These are phyloP conservation scores for Pseudochirops corinnae DNA, from an alignment of 2,797 vertebrate species.

Conservation along the genomic window DNA sequence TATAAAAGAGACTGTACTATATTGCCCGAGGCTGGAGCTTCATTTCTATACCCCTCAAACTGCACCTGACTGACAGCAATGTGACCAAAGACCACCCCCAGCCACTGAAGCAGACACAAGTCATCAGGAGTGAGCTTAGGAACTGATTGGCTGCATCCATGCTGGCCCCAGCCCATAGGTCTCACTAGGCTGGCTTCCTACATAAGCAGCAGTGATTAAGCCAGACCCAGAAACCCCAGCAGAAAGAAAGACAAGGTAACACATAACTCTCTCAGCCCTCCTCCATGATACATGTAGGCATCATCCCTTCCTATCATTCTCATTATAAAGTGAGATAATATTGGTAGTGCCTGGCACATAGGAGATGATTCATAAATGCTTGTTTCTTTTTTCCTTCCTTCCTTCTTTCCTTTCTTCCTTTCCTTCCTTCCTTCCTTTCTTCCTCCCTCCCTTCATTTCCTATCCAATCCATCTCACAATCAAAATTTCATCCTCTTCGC, in stretches of 20 bases:
- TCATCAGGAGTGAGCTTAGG: not conserved
- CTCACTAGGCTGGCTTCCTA: not conserved
- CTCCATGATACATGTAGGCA: no score
- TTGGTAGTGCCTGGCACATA: not conserved
- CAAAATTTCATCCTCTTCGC: not conserved
- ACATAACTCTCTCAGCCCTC: no score
- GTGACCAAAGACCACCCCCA: not conserved
- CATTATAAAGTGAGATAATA: not conserved
- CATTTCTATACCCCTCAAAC: not conserved
- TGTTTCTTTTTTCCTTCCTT: not conserved
- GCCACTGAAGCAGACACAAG: not conserved
- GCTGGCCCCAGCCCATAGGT: not conserved
- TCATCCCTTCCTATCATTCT: not conserved
- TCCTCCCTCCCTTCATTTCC: not conserved
- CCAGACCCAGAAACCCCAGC: no score
- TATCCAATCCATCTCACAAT: not conserved
- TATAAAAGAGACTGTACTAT: not conserved
- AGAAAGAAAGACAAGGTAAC: no score
- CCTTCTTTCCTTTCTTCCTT: fast-evolving
- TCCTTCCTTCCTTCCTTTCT: no score
- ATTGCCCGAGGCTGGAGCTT: not conserved
- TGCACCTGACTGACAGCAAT: not conserved
- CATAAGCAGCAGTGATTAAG: no score
- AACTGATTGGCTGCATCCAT: not conserved
- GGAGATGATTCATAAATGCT: not conserved